A percentile compares a stretch with the other conserved stretches of the same genome.
Evolutionary conservation across 2,888 invertebrate genomes (phyloP).

Genomic region (Drosophila mayaguana): DNA sequence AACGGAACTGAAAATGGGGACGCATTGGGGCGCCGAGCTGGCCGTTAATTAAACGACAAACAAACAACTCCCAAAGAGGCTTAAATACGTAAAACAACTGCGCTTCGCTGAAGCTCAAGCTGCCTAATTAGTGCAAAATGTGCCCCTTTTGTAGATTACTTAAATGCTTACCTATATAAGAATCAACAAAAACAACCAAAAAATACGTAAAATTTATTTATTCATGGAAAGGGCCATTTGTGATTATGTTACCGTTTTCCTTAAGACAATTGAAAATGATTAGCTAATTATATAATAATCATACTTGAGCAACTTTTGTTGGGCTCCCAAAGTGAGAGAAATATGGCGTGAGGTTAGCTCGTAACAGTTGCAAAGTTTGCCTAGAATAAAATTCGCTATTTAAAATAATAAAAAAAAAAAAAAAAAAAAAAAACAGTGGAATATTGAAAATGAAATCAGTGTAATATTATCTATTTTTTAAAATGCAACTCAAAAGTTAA

Average conservation of each 20-base stretch:
- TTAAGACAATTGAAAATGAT: neutral
- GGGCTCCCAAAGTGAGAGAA: neutral
- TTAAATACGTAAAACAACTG: slow-evolving; percentile 30
- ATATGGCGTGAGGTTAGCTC: neutral
- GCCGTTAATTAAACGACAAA: slow-evolving; percentile 64
- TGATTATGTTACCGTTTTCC: neutral
- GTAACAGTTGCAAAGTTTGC: neutral
- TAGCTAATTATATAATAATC: neutral
- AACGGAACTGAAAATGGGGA: slow-evolving; percentile 9
- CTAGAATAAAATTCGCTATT: neutral
- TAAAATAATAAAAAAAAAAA: too few relatives aligned
- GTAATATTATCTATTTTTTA: too few relatives aligned
- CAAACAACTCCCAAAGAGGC: slow-evolving; percentile 23
- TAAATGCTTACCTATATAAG: neutral
- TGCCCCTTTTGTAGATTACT: slow-evolving; percentile 42
- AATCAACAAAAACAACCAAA: neutral
- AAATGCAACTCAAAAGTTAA: too few relatives aligned
- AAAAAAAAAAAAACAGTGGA: too few relatives aligned
- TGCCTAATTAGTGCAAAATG: slow-evolving; percentile 36
- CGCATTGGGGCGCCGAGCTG: slow-evolving; percentile 31
- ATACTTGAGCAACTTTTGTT: neutral
- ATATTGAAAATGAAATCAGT: too few relatives aligned
- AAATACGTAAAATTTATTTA: slow-evolving; percentile 9
- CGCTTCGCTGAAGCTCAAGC: slow-evolving; percentile 34
- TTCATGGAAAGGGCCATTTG: slow-evolving; percentile 13